A percentile compares a stretch with the other conserved stretches of the same genome.
These are phyloP conservation scores for Nymphalis io DNA, from an alignment of 1,140 invertebrate genomes.

Conservation along the genomic window DNA sequence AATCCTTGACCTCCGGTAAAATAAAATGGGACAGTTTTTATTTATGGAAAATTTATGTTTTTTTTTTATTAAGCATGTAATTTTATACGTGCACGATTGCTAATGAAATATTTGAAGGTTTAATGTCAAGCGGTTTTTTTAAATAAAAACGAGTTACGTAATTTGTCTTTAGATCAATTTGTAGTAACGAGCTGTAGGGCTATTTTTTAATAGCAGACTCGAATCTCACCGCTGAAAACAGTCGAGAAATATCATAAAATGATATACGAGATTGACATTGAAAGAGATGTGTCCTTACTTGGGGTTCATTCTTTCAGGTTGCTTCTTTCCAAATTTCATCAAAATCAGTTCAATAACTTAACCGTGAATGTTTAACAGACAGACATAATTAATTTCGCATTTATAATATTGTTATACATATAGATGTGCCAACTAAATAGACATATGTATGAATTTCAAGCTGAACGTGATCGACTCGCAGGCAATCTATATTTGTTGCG, in stretches of 20 bases:
- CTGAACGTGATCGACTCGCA: not conserved
- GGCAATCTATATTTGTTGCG: conserved; percentile 7
- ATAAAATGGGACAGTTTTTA: conserved; percentile 20
- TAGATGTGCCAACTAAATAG: not conserved
- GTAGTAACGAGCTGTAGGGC: too few species aligned
- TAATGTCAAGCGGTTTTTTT: not conserved
- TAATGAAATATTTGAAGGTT: not conserved
- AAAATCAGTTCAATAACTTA: too few species aligned
- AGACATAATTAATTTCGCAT: too few species aligned
- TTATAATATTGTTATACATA: too few species aligned
- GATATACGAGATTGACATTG: too few species aligned
- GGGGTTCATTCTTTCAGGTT: too few species aligned
- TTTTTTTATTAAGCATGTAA: not conserved
- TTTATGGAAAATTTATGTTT: conserved; percentile 12
- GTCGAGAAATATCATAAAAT: too few species aligned
- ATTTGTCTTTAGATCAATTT: not conserved
- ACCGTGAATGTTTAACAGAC: too few species aligned
- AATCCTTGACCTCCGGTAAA: conserved; percentile 17
- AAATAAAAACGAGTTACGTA: not conserved
- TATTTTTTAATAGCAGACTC: too few species aligned
- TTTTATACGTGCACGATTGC: not conserved
- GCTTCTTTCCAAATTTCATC: too few species aligned
- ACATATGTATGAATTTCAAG: not conserved
- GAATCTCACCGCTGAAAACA: too few species aligned
- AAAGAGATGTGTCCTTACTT: too few species aligned